A percentile compares a stretch with the other conserved stretches of the same genome.
These are phyloP conservation scores for Thalassoma bifasciatum DNA, from an alignment of 2,113 vertebrate species.

Conservation along the genomic window DNA sequence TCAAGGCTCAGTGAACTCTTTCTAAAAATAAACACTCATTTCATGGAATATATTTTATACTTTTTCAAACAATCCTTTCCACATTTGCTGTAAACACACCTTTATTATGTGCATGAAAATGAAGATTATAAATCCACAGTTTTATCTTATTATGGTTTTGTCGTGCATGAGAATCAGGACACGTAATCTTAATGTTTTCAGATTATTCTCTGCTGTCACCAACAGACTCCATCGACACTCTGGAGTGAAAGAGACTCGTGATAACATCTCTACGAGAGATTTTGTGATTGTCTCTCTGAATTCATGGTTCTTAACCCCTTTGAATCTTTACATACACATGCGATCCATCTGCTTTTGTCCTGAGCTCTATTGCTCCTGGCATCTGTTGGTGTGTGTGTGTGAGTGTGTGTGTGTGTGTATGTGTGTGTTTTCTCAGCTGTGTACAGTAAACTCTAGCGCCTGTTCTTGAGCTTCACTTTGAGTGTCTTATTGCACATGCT, in stretches of 20 bases:
- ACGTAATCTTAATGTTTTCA: neutral
- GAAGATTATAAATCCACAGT: no score
- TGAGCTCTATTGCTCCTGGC: conserved; percentile 36
- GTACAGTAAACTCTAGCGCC: conserved; percentile 8
- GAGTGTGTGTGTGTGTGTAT: conserved; percentile 43
- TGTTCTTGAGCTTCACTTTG: conserved; percentile 3
- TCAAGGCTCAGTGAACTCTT: no score
- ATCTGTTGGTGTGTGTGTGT: conserved; percentile 25
- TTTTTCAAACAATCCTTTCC: no score
- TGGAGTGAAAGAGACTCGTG: neutral
- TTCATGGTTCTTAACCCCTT: conserved; percentile 31
- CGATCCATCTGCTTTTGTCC: conserved; percentile 30
- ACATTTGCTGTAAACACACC: no score
- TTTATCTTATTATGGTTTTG: neutral
- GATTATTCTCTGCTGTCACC: neutral
- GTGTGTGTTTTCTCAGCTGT: conserved; percentile 62
- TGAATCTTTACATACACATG: conserved; percentile 38
- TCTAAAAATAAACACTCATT: no score
- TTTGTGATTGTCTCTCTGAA: conserved; percentile 19
- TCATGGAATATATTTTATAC: no score
- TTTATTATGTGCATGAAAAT: no score
- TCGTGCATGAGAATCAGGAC: neutral
- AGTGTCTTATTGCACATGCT: neutral
- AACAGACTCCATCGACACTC: neutral
- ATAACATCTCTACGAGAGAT: conserved; percentile 10